phyloP scores from a whole-genome alignment of 2,888 invertebrate species.

The Serripes groenlandicus region DNA sequence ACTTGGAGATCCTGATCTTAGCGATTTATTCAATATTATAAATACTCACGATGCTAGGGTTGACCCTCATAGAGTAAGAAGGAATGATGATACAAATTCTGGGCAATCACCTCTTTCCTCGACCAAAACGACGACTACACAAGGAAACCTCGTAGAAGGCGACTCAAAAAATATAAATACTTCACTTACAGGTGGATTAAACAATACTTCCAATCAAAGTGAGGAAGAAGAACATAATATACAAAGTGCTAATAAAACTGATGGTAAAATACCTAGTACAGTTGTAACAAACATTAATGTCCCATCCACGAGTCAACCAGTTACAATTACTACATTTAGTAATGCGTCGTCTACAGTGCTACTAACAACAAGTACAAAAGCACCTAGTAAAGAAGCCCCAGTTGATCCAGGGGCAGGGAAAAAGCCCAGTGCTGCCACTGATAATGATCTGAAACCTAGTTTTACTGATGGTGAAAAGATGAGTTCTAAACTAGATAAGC shows the following conservation, averaged over 20 bases:
- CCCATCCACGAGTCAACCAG: neutral
- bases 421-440: conserved; percentile 47
- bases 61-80: neutral
- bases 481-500: conserved; percentile 21
- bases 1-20: neutral
- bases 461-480: conserved; percentile 49
- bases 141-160: neutral
- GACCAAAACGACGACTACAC: neutral
- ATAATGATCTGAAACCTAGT: conserved; percentile 29
- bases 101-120: neutral
- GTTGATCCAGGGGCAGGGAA: neutral
- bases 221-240: neutral
- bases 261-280: neutral
- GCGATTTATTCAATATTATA: neutral
- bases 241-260: neutral
- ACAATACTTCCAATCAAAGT: neutral
- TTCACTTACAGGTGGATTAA: neutral
- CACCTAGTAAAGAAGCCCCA: neutral
- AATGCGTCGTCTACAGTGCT: neutral
- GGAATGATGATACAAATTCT: neutral
- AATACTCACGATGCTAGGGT: neutral
- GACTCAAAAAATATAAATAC: neutral
- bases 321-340: no score
- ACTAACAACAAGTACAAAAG: neutral
- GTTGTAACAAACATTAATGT: neutral